phyloP scores from a whole-genome alignment of 2,888 invertebrate species.

The Tillus elongatus region DNA sequence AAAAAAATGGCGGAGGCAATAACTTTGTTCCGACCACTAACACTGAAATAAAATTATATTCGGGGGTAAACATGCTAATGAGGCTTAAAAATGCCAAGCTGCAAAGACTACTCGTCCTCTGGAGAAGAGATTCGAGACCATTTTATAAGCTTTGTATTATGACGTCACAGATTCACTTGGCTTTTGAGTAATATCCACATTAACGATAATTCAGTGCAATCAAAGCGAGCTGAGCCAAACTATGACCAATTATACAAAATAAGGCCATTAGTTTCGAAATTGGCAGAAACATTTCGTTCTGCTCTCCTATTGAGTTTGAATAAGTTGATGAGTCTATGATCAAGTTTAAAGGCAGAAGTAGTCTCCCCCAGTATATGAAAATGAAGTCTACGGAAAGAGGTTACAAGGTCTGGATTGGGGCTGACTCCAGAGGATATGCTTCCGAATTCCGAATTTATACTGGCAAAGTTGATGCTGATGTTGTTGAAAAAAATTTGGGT shows the following conservation, averaged over 20 bases:
- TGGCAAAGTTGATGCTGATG: constrained; percentile 7
- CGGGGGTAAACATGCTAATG: constrained; percentile 24
- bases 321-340: constrained; percentile 17
- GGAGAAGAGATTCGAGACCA: constrained; percentile 17
- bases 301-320: constrained; percentile 10
- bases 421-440: constrained; percentile 24
- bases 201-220: constrained; percentile 20
- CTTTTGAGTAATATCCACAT: constrained; percentile 22
- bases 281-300: constrained; percentile 9
- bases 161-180: constrained; percentile 19
- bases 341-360: constrained; percentile 16
- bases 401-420: too few relatives aligned
- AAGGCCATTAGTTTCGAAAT: constrained; percentile 8
- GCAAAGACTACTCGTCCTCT: constrained; percentile 22
- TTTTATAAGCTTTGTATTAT: constrained; percentile 18
- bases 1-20: too few relatives aligned
- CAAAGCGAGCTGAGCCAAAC: constrained; percentile 16
- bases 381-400: too few relatives aligned
- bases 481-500: background rate
- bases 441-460: constrained; percentile 15
- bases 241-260: constrained; percentile 23
- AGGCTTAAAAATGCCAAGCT: constrained; percentile 23
- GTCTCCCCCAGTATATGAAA: too few relatives aligned
- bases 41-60: constrained; percentile 19
- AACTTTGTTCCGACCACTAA: constrained; percentile 9